phyloP scores from a whole-genome alignment of 2,888 invertebrate genomes.

The Sphaeridia pumilis region DNA sequence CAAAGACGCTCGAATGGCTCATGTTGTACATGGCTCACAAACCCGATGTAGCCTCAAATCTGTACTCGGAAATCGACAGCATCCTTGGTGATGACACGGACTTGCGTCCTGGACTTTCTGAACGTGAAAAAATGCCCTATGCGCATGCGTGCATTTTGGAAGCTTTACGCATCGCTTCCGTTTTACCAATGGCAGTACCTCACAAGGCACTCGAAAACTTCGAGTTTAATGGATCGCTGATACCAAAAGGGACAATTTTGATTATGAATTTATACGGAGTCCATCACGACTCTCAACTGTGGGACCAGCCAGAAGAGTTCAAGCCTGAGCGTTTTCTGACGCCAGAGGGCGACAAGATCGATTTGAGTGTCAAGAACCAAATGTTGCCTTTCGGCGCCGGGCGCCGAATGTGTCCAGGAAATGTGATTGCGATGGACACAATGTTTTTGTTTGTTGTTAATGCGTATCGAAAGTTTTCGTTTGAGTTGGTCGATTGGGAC shows the following conservation, averaged over 20 bases:
- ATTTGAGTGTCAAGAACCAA: not conserved
- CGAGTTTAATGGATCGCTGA: not conserved
- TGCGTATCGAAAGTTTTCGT: not conserved
- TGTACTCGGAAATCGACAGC: not conserved
- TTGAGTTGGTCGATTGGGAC: not conserved
- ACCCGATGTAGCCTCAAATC: not conserved
- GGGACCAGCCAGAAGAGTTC: not conserved
- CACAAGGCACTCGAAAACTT: not conserved
- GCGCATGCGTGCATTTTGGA: not conserved
- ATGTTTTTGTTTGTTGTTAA: not conserved
- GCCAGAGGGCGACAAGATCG: not conserved
- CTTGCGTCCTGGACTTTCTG: not conserved
- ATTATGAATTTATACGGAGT: not conserved
- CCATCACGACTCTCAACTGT: not conserved
- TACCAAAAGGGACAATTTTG: not conserved
- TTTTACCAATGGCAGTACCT: not conserved
- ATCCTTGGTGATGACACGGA: not conserved
- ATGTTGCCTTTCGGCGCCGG: not conserved
- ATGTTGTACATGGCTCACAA: not conserved
- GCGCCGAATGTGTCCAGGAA: not conserved
- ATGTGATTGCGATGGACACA: not conserved
- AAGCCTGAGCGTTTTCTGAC: not conserved
- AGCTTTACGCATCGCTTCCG: not conserved
- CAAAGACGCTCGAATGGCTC: not conserved
- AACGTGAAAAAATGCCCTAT: not conserved